Conservation (phyloP, 2,888 invertebrate genomes). For the Campopleginae sp. region DNA sequence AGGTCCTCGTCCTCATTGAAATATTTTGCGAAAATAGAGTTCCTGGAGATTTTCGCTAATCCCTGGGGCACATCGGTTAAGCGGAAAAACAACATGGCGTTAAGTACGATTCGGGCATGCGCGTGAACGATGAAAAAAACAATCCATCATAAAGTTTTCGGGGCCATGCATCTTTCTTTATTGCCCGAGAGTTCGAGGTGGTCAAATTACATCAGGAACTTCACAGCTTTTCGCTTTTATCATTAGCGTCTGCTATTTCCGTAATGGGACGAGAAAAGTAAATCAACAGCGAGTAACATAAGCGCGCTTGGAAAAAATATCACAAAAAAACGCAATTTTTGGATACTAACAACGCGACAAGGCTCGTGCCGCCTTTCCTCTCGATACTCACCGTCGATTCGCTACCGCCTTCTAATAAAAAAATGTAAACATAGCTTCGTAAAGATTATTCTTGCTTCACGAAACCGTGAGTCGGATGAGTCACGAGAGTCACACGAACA, state of each 20-base stretch:
- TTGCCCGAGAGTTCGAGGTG: background rate
- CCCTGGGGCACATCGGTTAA: too few species aligned
- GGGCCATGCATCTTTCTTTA: background rate
- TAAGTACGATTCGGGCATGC: too few species aligned
- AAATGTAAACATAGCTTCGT: background rate
- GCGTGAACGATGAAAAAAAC: too few species aligned
- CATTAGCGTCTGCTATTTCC: background rate
- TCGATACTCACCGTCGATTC: too few species aligned
- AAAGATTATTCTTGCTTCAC: slow-evolving; percentile 43
- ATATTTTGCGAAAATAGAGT: too few species aligned
- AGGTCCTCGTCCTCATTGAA: too few species aligned
- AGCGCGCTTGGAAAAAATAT: background rate
- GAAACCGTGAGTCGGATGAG: slow-evolving; percentile 49
- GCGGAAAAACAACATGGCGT: too few species aligned
- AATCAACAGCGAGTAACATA: background rate
- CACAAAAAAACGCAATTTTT: too few species aligned
- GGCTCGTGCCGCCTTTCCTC: too few species aligned
- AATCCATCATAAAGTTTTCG: too few species aligned
- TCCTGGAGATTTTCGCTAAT: too few species aligned
- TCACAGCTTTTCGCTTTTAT: background rate
- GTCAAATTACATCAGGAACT: background rate
- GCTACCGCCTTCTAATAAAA: background rate
- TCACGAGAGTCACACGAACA: slow-evolving; percentile 39
- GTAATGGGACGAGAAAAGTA: background rate
- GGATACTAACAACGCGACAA: too few species aligned